Percentiles rank a stretch among this genome's conserved stretches.
Conservation (phyloP, 2,888 invertebrate genomes). For the Hemistola chrysoprasaria region DNA sequence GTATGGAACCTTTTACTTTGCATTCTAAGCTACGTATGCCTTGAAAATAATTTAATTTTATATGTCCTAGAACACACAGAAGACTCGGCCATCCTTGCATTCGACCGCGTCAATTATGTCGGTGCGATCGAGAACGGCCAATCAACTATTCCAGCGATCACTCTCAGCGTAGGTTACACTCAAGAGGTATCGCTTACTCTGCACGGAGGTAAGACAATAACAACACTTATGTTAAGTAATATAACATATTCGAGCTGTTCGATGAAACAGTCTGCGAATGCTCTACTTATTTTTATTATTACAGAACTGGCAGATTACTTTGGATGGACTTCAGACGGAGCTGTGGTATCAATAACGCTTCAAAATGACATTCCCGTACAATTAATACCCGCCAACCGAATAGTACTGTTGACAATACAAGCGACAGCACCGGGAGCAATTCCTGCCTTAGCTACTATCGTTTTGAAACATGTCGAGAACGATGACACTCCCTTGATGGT, state of each 20-base stretch:
- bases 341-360: constrained; percentile 25
- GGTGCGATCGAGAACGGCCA: constrained; percentile 33
- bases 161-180: constrained; percentile 34
- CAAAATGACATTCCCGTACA: constrained; percentile 22
- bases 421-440: constrained; percentile 32
- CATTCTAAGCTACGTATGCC: too few species aligned
- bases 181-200: constrained; percentile 32
- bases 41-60: too few species aligned
- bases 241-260: too few species aligned
- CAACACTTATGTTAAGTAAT: too few species aligned
- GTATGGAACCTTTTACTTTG: too few species aligned
- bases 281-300: constrained; percentile 10
- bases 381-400: constrained; percentile 12
- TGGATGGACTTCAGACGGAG: constrained; percentile 4
- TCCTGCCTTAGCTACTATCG: constrained; percentile 32
- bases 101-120: constrained; percentile 36
- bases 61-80: constrained; percentile 6
- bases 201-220: constrained; percentile 36
- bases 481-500: constrained; percentile 1
- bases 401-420: constrained; percentile 34
- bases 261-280: background rate
- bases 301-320: constrained; percentile 35
- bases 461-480: constrained; percentile 24
- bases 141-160: constrained; percentile 32
- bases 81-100: constrained; percentile 28